phyloP scores from a whole-genome alignment of 2,888 invertebrate species.

The Rotaria sp. region DNA sequence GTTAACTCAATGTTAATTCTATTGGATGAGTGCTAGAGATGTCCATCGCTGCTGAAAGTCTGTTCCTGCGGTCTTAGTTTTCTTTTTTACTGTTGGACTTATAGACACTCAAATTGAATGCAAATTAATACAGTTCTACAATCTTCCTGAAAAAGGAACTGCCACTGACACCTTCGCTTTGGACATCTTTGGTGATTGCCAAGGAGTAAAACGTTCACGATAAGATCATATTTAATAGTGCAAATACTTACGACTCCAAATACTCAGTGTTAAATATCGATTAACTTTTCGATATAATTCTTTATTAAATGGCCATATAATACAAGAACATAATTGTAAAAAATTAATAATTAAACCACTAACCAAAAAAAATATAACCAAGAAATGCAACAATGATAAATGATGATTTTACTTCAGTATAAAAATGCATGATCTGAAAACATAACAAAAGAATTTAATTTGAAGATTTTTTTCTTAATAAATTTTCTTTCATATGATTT shows the following conservation, averaged over 20 bases:
- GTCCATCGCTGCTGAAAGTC: too few species aligned
- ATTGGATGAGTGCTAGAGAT: too few species aligned
- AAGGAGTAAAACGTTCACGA: neutral
- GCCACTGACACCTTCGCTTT: too few species aligned
- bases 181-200: too few species aligned
- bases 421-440: neutral
- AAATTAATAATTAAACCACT: conserved; percentile 59
- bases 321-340: conserved; percentile 70
- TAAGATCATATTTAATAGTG: neutral
- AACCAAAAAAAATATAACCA: neutral
- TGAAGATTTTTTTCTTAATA: neutral
- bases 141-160: too few species aligned
- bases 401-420: neutral
- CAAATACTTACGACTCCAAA: neutral
- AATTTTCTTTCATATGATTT: neutral
- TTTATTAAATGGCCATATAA: conserved; percentile 73
- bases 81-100: too few species aligned
- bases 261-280: conserved; percentile 42
- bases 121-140: too few species aligned
- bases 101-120: too few species aligned
- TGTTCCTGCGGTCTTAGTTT: too few species aligned
- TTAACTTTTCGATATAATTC: conserved; percentile 74
- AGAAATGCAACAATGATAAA: neutral
- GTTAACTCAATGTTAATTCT: too few species aligned
- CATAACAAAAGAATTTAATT: neutral